phyloP scores from a whole-genome alignment of 2,113 vertebrate genomes.

The Pseudopodoces humilis region DNA sequence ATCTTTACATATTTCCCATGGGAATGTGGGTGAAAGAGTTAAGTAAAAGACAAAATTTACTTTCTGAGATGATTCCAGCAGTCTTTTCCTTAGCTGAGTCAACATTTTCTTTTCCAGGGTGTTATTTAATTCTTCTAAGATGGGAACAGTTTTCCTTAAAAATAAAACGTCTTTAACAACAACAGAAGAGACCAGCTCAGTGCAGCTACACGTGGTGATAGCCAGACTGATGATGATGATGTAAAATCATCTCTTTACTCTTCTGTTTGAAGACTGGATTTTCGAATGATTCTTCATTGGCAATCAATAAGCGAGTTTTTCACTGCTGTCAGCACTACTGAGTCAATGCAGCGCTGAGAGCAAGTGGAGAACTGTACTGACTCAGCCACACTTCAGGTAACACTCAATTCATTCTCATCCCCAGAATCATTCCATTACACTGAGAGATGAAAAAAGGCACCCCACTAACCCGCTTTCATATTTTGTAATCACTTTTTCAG shows the following conservation, averaged over 20 bases:
- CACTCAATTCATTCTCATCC: constrained; percentile 7
- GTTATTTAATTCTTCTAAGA: neutral
- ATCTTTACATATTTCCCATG: neutral
- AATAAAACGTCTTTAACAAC: neutral
- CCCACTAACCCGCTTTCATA: neutral
- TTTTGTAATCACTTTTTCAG: neutral
- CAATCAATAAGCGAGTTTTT: constrained; percentile 30
- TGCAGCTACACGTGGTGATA: neutral
- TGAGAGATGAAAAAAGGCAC: neutral
- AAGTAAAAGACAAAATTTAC: neutral
- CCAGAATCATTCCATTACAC: neutral
- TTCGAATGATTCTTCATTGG: constrained; percentile 3
- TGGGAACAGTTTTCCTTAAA: neutral
- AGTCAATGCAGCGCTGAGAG: neutral
- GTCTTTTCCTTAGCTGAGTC: neutral
- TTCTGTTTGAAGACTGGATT: neutral
- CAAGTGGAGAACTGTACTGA: neutral
- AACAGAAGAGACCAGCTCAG: neutral
- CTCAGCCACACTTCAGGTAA: constrained; percentile 1
- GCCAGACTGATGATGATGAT: neutral
- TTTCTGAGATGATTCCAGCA: neutral
- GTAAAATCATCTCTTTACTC: neutral
- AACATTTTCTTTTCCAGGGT: neutral
- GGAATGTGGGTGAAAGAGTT: neutral
- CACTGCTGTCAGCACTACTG: constrained; percentile 6